Percentiles rank a stretch among this genome's conserved stretches.
Conservation (phyloP, 2,113 vertebrate species). For the Pardalotus punctatus region DNA sequence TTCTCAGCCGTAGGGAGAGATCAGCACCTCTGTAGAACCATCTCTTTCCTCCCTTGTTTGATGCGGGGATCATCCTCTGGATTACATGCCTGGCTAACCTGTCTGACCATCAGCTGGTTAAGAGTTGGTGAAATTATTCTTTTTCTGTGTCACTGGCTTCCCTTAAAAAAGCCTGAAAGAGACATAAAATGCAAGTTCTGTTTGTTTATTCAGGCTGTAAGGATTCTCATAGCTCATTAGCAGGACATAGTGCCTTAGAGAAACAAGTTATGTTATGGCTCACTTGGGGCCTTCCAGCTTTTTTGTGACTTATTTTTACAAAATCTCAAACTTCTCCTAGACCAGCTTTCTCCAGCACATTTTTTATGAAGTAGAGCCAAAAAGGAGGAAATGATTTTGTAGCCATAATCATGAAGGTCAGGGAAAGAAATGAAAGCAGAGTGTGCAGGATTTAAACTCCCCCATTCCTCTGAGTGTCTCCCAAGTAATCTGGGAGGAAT, state of each 20-base stretch:
- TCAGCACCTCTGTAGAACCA: background rate
- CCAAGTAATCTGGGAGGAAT: background rate
- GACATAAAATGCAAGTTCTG: background rate
- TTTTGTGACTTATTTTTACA: background rate
- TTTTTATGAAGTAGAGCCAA: background rate
- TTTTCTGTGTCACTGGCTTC: background rate
- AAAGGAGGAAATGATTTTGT: background rate
- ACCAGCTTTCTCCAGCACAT: background rate
- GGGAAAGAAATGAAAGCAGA: background rate
- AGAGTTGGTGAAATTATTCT: background rate
- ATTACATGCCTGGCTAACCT: background rate
- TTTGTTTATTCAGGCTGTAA: background rate
- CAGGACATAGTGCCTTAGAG: background rate
- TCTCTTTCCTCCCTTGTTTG: background rate
- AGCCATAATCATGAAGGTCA: background rate
- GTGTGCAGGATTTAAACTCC: background rate
- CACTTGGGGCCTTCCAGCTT: background rate
- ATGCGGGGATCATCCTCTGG: accelerated
- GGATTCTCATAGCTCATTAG: background rate
- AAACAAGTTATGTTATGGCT: background rate
- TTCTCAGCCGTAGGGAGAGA: background rate
- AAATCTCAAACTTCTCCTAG: background rate
- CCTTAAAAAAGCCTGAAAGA: background rate
- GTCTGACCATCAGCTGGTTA: background rate
- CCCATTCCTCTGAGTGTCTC: background rate